Base-by-base conservation (phyloP, 2,888 invertebrate species). In the Synergus umbraculus region DNA sequence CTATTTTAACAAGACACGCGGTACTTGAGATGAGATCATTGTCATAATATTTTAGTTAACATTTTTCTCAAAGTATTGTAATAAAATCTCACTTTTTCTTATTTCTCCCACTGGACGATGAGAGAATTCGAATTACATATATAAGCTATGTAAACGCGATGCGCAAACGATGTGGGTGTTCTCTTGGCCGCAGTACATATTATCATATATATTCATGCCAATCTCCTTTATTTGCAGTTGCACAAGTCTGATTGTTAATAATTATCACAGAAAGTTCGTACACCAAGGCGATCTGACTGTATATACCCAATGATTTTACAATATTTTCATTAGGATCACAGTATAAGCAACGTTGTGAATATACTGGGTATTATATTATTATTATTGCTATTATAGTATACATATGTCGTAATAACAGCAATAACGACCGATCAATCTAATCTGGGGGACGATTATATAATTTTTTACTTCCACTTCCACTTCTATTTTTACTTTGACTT, bases 241-340 rank as follows among this genome's bases (percentile, higher is more conserved):
- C 37, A 37, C 37, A 37, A 37, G 37, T 37, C 90, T 92, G 92
- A 92, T 92, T 92, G 92, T 92, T 92, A 91, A 92, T 92, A 92
- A 92, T 92, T 92, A 92, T 92, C 92, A 92, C 92, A 92, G 92
- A 91, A 92, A 91, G 91, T 91, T 92, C 88, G 86, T 91, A 91
- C 92, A 92, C 90, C 88, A 91, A 91, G 88, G 88, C 87, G 37
- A 37, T 37, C 37, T 37, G 37, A 37, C 37, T 37, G 37, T 37
- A 2, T 37, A 37, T 37, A 37, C 87, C 89, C 89, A 89, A 89
- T 85, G 85, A 86, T 22, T 22, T 87, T 84, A 85, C 83, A 82
- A 83, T 86, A 81, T 84, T 80, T 77, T 78, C 77, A 76, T 79
- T 79, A 64, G 4, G 12, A n/a, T 60, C 60, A 9, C 18, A 18